Conservation (phyloP, 2,888 invertebrate species). For the Melanostoma mellinum region DNA sequence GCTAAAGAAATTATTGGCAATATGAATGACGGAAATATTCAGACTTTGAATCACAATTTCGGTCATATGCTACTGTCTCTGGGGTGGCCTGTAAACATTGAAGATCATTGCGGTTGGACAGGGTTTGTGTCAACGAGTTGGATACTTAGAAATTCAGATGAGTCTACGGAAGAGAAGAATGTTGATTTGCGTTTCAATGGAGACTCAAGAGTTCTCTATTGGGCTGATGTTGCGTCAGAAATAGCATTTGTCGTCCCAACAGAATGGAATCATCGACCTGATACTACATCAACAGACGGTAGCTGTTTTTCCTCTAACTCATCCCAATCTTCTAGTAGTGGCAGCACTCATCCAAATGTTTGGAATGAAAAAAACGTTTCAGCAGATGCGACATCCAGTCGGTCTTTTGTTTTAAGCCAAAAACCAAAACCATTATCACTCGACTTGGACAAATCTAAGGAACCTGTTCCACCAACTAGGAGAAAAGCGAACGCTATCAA, state of each 20-base stretch:
- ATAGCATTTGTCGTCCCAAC: conserved; percentile 96
- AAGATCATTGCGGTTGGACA: conserved; percentile 96
- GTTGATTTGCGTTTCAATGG: conserved; percentile 91
- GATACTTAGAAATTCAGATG: conserved; percentile 83
- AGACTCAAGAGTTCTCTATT: conserved; percentile 92
- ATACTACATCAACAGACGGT: conserved; percentile 81
- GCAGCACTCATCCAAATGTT: conserved; percentile 73
- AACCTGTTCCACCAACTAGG: conserved; percentile 84
- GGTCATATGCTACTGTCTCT: conserved; percentile 87
- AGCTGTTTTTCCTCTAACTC: conserved; percentile 82
- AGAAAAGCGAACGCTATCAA: conserved; percentile 84
- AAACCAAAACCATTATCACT: conserved; percentile 88
- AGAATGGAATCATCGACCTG: conserved; percentile 83
- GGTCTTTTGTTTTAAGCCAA: conserved; percentile 81
- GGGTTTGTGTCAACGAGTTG: conserved; percentile 95
- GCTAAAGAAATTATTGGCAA: conserved; percentile 89
- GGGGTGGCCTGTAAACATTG: conserved; percentile 93
- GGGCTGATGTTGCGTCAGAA: conserved; percentile 97
- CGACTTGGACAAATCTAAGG: conserved; percentile 84
- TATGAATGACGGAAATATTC: conserved; percentile 79
- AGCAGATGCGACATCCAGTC: conserved; percentile 60
- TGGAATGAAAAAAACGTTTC: conserved; percentile 74
- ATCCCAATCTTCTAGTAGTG: conserved; percentile 75
- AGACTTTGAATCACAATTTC: conserved; percentile 83
- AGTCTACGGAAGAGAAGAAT: conserved; percentile 80